Base-by-base conservation (phyloP, 2,113 vertebrate species). In the Rostratula benghalensis region DNA sequence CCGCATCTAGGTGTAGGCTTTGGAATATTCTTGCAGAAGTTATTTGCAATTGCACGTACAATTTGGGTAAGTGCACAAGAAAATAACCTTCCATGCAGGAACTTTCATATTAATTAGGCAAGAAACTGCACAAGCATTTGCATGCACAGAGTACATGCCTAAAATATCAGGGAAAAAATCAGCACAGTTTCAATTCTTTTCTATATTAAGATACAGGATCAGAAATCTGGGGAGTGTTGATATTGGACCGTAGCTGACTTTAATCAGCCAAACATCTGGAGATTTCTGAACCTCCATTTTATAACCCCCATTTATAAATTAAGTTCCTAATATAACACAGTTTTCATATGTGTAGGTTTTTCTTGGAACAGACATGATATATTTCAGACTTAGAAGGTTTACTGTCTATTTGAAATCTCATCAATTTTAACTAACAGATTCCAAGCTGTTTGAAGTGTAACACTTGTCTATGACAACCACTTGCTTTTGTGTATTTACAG, bases 201-300 rank as follows among this genome's bases (percentile, higher is more conserved):
- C 92, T 94, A 83, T 83, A 84, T 91, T 96, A 95, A 95, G 67
- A 68, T 89, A 80, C 39, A 61, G 33, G 71, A 91, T 65, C 45
- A 93, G 90, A 94, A 96, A 85, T 86, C 56, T 91, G 87, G 50
- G 60, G 60, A 89, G 22, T 94, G 90, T 95, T 96, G 89, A 88
- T 94, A 76, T 91, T 97, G 97, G 96, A 95, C 83, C 0, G 0
- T 56, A 60, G 43, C 35, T 90, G 50, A 53, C 60, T 94, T 96
- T 56, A 94, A 60, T 76, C 73, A 93, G 94, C 97, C 96, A 97
- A 97, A 97, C 96, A 97, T 96, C 96, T 97, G 97, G 93, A 94
- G 88, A 94, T 93, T 93, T 89, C 80, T 95, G 74, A 94, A 92
- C 53, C 76, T 94, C 77, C 53, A 83, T 93, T 97, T 96, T 96